Percentiles rank a stretch among this genome's conserved stretches.
Evolutionary conservation across 2,888 invertebrate species (phyloP).

Genomic region (Thereva unica): DNA sequence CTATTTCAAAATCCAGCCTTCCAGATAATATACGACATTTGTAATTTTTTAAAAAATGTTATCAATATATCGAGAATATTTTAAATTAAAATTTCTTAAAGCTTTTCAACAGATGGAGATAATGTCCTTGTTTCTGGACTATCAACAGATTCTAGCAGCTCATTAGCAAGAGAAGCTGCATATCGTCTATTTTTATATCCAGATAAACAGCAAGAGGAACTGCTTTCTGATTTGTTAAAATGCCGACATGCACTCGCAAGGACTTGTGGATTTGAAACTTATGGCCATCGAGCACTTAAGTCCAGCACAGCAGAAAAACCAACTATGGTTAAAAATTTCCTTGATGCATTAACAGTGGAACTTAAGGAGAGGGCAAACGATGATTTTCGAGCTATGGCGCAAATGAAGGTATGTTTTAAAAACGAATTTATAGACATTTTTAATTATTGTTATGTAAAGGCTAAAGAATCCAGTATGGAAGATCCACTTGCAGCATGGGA

Average conservation of each 20-base stretch:
- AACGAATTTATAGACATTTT: conserved; percentile 44
- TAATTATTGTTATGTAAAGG: conserved; percentile 40
- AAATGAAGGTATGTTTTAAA: conserved; percentile 66
- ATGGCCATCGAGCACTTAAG: conserved; percentile 85
- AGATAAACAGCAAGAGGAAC: conserved; percentile 72
- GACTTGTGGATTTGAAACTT: conserved; percentile 87
- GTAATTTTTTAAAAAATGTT: conserved; percentile 61
- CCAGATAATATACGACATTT: conserved; percentile 73
- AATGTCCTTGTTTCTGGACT: conserved; percentile 78
- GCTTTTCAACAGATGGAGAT: conserved; percentile 70
- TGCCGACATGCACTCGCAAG: conserved; percentile 79
- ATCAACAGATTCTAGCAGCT: conserved; percentile 80
- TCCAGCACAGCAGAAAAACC: conserved; percentile 86
- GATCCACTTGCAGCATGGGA: conserved; percentile 75
- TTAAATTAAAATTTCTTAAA: conserved; percentile 44
- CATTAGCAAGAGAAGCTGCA: conserved; percentile 81
- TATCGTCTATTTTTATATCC: conserved; percentile 85
- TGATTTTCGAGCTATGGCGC: conserved; percentile 78
- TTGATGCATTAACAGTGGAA: conserved; percentile 74
- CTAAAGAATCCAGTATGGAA: conserved; percentile 48
- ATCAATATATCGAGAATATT: not conserved
- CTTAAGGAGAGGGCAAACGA: conserved; percentile 69
- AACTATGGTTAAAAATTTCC: conserved; percentile 76
- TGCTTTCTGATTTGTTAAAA: conserved; percentile 73
- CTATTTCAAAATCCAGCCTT: conserved; percentile 68